These are phyloP conservation scores for Drosophila cardini DNA, from an alignment of 1,140 invertebrate species.

Conservation along the genomic window DNA sequence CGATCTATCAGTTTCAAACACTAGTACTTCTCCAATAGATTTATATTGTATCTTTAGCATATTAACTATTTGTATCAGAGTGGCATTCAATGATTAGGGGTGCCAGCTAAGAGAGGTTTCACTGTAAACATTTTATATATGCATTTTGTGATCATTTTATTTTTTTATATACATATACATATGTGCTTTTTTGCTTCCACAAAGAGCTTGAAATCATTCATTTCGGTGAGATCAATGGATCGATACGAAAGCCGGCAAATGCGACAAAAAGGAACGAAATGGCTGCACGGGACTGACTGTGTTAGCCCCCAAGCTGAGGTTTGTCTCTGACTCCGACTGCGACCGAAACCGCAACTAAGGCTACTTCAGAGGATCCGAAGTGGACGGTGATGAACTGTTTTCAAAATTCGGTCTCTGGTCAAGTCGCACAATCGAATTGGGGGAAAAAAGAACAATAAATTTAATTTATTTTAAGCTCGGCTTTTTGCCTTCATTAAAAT, in stretches of 20 bases:
- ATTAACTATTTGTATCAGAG: too few species aligned
- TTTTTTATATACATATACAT: slow-evolving; percentile 61
- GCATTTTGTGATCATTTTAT: slow-evolving; percentile 44
- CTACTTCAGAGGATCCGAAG: background rate
- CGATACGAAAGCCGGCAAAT: slow-evolving; percentile 66
- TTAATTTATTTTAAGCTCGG: slow-evolving; percentile 52
- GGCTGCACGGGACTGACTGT: slow-evolving; percentile 12
- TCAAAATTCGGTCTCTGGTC: slow-evolving; percentile 51
- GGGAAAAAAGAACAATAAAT: slow-evolving; percentile 57
- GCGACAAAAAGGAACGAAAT: slow-evolving; percentile 66
- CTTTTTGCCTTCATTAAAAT: slow-evolving; percentile 69
- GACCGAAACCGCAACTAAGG: background rate
- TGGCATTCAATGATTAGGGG: too few species aligned
- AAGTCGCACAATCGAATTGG: slow-evolving; percentile 36
- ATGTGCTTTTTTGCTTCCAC: slow-evolving; percentile 36
- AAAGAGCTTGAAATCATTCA: slow-evolving; percentile 72
- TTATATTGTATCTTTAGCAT: too few species aligned
- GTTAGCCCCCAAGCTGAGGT: slow-evolving; percentile 23
- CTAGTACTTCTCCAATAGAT: too few species aligned
- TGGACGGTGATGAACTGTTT: slow-evolving; percentile 72
- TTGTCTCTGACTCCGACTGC: background rate
- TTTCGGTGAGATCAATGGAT: slow-evolving; percentile 82
- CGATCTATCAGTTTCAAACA: too few species aligned
- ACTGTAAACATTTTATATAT: background rate
- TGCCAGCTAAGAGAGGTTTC: too few species aligned